Conservation (phyloP, 92 coral and sea anemone genomes). For the Umimayanthus chanpuru region DNA sequence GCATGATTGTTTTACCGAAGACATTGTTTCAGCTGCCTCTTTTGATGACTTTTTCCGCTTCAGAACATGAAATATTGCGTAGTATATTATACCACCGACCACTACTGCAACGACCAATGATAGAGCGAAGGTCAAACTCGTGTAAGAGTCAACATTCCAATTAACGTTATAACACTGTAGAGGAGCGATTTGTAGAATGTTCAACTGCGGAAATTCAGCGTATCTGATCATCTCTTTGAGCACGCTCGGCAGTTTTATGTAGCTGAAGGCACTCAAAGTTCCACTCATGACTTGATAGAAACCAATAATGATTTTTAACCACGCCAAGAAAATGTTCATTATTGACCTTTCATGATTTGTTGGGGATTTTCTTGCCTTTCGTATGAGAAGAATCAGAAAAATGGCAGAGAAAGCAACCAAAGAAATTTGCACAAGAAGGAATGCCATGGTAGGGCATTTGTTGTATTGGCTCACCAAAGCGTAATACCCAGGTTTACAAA, state of each 20-base stretch:
- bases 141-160: background rate
- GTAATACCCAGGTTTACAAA: slow-evolving; percentile 38
- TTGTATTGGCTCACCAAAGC: background rate
- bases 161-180: background rate
- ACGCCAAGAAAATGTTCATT: slow-evolving; percentile 12
- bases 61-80: background rate
- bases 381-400: background rate
- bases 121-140: background rate
- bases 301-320: slow-evolving; percentile 36
- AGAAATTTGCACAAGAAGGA: slow-evolving; percentile 7
- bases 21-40: background rate
- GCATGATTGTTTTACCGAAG: slow-evolving; percentile 10
- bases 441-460: slow-evolving; percentile 4
- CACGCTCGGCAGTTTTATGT: background rate
- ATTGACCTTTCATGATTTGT: background rate
- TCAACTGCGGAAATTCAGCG: slow-evolving; percentile 18
- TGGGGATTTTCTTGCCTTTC: background rate
- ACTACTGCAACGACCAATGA: background rate
- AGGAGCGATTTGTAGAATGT: slow-evolving; percentile 39
- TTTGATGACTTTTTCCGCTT: background rate
- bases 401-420: background rate
- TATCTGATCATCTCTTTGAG: background rate
- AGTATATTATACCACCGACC: background rate
- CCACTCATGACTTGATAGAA: slow-evolving; percentile 37
- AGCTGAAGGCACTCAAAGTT: slow-evolving; percentile 20